Conservation (phyloP, 1,140 invertebrate species). For the Caenorhabditis latens region DNA sequence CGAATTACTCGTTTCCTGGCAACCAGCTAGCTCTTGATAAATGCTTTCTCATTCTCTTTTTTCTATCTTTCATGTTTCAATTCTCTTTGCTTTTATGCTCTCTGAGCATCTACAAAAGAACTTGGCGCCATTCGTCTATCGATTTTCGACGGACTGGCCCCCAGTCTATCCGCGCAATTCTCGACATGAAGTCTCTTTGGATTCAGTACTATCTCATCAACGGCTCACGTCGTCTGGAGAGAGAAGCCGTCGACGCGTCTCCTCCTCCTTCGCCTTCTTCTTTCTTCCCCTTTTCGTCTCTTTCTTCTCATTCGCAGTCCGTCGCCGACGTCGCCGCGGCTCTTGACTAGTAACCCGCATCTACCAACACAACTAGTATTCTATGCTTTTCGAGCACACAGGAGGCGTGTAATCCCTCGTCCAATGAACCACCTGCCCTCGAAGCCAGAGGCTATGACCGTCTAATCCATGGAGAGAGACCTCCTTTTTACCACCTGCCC, state of each 20-base stretch:
- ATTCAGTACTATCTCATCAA: conserved; percentile 47
- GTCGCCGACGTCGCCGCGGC: conserved; percentile 33
- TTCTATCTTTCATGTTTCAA: neutral
- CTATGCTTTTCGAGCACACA: conserved; percentile 44
- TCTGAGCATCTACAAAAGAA: conserved; percentile 52
- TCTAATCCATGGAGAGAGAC: conserved; percentile 40
- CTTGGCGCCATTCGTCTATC: conserved; percentile 26
- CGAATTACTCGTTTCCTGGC: neutral
- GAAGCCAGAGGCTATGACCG: neutral
- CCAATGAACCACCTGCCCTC: conserved; percentile 15
- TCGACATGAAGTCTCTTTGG: conserved; percentile 10
- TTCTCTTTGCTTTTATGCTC: conserved; percentile 3
- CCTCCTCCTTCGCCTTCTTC: neutral
- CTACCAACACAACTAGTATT: conserved; percentile 44
- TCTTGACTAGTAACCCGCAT: conserved; percentile 50
- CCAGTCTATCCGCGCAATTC: conserved; percentile 34
- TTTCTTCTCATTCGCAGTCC: conserved; percentile 53
- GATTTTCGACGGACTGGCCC: conserved; percentile 4
- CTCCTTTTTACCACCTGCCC: conserved; percentile 36
- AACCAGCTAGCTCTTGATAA: conserved; percentile 15
- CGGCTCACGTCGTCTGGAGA: conserved; percentile 36
- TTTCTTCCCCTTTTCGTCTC: neutral
- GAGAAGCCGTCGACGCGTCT: conserved; percentile 40
- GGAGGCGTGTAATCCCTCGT: conserved; percentile 29
- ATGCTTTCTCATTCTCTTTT: neutral